Evolutionary conservation across 2,797 vertebrate species (phyloP), one percentile per base, ranked within the genome.

Genomic region (Poeciliopsis turneri): DNA sequence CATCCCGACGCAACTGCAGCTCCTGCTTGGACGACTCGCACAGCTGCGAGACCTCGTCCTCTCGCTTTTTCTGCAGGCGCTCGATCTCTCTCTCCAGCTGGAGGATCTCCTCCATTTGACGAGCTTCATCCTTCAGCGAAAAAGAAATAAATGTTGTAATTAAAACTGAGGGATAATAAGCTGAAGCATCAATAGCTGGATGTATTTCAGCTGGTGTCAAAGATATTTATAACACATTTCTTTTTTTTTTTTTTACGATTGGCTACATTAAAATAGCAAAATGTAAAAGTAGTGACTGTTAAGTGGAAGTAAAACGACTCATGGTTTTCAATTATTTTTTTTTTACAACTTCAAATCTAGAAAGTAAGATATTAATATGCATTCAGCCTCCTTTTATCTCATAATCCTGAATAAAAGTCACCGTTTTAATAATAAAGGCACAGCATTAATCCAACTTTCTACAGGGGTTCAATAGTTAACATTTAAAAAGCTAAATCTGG

Each of bases 31-130:
- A 96, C 49, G 95, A 96, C 88, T 96, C 96, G 4, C 96, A 97
- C 53, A 97, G 90, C 89, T 96, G 95, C n/a, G 96, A 97, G 87
- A 97, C 96, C 70, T 97, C 96, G 6, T 97, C 97, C 82, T 97
- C 95, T 1, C 97, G 93, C 92, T 98, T 96, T 78, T 95, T 96
- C 93, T 98, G 97, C 89, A 98, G 76, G 39, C 97, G 97, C 84
- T 98, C 97, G 15, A 98, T 98, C 94, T 98, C 97, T 76, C 94
- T 94, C 91, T 98, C 97, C 80, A 98, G 73, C 78, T 96, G 95
- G 85, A 98, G 91, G 87, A 98, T 98, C 93, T 98, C 97, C 89
- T 98, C 97, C 97, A 98, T 97, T 89, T 97, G 97, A 77, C 92
- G 95, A 51, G 90, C 86, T 79, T 97, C 96, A 30, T 96, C 96